A percentile compares a stretch with the other conserved stretches of the same genome.
Conservation (phyloP, 2,113 vertebrate genomes). For the Mormyrus iriodes region DNA sequence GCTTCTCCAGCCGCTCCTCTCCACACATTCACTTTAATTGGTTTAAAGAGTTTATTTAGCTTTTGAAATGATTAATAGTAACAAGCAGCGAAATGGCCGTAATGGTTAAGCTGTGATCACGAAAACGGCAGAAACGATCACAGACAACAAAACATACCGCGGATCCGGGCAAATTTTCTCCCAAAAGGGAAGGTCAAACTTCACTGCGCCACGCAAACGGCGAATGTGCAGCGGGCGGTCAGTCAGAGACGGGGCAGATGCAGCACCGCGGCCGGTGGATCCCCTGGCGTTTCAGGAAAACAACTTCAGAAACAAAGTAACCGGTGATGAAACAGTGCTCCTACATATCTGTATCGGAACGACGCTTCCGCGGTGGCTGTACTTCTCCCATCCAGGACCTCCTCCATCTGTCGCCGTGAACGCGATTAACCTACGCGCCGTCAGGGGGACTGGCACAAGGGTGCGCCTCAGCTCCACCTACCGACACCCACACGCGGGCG, state of each 20-base stretch:
- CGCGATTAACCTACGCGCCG: conserved; percentile 2
- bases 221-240: background rate
- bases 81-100: background rate
- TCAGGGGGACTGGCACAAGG: background rate
- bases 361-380: background rate
- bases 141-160: background rate
- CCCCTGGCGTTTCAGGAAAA: background rate
- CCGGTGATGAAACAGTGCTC: background rate
- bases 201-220: background rate
- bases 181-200: background rate
- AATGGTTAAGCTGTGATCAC: background rate
- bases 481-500: background rate
- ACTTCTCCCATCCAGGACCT: background rate
- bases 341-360: background rate
- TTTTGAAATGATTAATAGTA: background rate
- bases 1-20: background rate
- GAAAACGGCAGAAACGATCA: background rate
- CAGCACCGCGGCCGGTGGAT: background rate
- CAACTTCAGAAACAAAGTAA: background rate
- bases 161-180: background rate
- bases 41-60: background rate
- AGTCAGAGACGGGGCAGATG: background rate
- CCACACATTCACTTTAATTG: background rate
- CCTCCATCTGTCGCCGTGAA: background rate
- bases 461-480: background rate